phyloP scores from a whole-genome alignment of 2,113 vertebrate genomes.

The Aepyceros melampus region DNA sequence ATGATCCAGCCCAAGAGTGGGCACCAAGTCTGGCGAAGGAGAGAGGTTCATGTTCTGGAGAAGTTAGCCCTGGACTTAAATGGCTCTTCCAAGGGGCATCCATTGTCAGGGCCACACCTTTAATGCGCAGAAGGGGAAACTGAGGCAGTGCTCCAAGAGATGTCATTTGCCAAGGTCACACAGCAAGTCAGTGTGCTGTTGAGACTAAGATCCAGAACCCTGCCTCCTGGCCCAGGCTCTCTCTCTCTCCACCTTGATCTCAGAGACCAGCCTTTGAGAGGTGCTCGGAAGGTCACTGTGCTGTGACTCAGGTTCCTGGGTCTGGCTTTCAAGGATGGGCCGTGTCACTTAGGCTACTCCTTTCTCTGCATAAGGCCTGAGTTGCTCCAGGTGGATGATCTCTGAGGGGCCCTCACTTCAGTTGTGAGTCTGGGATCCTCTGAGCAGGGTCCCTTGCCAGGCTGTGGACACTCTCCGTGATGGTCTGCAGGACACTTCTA shows the following conservation, averaged over 20 bases:
- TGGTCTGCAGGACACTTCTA: not conserved
- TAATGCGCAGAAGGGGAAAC: not conserved
- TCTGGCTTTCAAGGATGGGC: not conserved
- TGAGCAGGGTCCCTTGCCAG: not conserved
- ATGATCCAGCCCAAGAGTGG: not conserved
- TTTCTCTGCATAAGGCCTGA: not conserved
- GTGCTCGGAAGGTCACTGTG: rapidly evolving
- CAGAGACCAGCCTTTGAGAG: not conserved
- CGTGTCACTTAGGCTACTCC: not conserved
- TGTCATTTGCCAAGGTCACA: not conserved
- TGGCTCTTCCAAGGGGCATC: not conserved
- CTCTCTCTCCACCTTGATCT: not conserved
- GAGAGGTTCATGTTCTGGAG: not conserved
- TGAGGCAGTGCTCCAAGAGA: not conserved
- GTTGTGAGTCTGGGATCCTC: not conserved
- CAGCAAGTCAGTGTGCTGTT: not conserved
- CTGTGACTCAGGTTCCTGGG: not conserved
- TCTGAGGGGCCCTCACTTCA: not conserved
- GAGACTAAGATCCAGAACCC: not conserved
- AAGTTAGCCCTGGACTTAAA: not conserved
- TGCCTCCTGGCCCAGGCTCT: not conserved
- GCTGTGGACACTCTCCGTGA: not conserved
- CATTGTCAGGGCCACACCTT: not conserved
- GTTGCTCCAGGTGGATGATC: not conserved
- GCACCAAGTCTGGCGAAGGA: not conserved